Conservation (phyloP, 2,113 vertebrate species). For the Elaphurus davidianus region DNA sequence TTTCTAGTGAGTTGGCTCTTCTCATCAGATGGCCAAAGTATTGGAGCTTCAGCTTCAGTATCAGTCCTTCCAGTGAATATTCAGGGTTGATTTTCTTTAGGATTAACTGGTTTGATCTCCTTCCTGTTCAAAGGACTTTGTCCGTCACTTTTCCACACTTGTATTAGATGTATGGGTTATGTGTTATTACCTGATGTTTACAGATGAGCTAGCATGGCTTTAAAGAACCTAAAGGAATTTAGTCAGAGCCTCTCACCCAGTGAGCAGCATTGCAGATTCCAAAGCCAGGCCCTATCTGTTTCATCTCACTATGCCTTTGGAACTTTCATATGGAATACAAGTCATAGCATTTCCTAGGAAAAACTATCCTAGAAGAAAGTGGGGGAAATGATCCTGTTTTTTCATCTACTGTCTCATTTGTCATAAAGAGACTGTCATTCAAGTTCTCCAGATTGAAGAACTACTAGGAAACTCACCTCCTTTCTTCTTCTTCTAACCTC, state of each 20-base stretch:
- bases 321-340: not conserved
- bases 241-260: not conserved
- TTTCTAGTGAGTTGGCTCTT: not conserved
- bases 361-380: not conserved
- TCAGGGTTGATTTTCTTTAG: not conserved
- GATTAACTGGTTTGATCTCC: not conserved
- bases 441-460: not conserved
- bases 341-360: not conserved
- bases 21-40: not conserved
- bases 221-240: not conserved
- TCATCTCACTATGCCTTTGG: not conserved
- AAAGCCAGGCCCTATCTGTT: not conserved
- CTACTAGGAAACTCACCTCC: not conserved
- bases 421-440: not conserved
- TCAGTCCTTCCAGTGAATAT: not conserved
- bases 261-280: not conserved
- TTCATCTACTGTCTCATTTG: not conserved
- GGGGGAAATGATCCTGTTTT: not conserved
- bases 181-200: not conserved
- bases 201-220: not conserved
- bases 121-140: not conserved
- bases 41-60: not conserved
- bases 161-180: not conserved
- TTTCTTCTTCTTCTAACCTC: not conserved
- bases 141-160: not conserved